Percentiles rank a stretch among this genome's conserved stretches.
Evolutionary conservation across 2,888 invertebrate genomes (phyloP).

Genomic region (Sinohyriopsis cumingii): DNA sequence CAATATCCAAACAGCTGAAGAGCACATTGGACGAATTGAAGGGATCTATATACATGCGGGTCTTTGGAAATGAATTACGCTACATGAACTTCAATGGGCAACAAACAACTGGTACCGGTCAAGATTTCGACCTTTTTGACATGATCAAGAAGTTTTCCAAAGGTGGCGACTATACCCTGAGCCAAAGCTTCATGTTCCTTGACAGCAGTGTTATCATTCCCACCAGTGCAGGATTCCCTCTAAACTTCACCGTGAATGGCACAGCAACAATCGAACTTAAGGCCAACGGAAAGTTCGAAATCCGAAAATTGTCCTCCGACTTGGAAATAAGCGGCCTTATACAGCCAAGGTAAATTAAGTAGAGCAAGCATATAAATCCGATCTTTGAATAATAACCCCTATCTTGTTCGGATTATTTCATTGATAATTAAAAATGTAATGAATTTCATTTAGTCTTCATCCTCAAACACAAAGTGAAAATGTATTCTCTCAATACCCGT

Average conservation of each 20-base stretch:
- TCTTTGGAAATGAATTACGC: slow-evolving; percentile 89
- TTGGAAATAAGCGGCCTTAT: slow-evolving; percentile 86
- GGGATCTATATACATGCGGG: slow-evolving; percentile 81
- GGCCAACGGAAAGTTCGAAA: slow-evolving; percentile 85
- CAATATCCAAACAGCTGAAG: slow-evolving; percentile 18
- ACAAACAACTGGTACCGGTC: slow-evolving; percentile 17
- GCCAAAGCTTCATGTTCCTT: slow-evolving; percentile 86
- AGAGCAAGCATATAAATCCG: too few relatives aligned
- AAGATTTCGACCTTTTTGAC: slow-evolving; percentile 45
- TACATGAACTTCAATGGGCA: slow-evolving; percentile 52
- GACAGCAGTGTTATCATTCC: slow-evolving; percentile 91
- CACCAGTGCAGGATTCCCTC: slow-evolving; percentile 86
- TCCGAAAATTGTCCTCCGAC: slow-evolving; percentile 70
- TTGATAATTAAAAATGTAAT: background rate
- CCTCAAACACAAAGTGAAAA: too few relatives aligned
- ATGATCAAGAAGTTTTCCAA: slow-evolving; percentile 46
- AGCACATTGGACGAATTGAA: slow-evolving; percentile 52
- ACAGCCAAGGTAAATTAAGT: slow-evolving; percentile 84
- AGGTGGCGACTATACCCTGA: slow-evolving; percentile 50
- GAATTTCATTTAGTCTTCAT: too few relatives aligned
- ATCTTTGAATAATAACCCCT: background rate
- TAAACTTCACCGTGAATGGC: slow-evolving; percentile 88
- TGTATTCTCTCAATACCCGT: too few relatives aligned
- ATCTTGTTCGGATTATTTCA: background rate
- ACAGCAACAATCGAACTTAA: slow-evolving; percentile 89